Evolutionary conservation across 2,888 invertebrate species (phyloP).

Genomic region (Xylota sylvarum): DNA sequence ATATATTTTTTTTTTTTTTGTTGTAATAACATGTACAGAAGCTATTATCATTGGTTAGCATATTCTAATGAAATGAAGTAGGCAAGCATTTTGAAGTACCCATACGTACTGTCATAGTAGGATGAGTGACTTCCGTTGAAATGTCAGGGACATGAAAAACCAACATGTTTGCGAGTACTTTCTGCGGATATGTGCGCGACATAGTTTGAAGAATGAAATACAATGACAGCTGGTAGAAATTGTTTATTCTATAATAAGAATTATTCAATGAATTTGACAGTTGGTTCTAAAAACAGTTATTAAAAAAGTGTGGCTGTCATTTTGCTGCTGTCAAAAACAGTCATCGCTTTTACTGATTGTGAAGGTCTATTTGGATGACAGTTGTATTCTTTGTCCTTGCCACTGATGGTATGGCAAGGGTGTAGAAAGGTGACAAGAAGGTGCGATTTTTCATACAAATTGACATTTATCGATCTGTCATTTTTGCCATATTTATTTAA

Average conservation of each 20-base stretch:
- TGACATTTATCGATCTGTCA: too few relatives aligned
- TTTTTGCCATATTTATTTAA: too few relatives aligned
- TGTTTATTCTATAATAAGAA: neutral
- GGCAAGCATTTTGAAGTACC: conserved; percentile 4
- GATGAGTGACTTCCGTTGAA: conserved; percentile 6
- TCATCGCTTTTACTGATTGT: too few relatives aligned
- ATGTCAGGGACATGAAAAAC: conserved; percentile 8
- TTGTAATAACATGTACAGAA: conserved; percentile 23
- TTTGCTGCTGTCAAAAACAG: too few relatives aligned
- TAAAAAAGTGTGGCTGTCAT: too few relatives aligned
- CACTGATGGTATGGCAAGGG: too few relatives aligned
- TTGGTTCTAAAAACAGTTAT: neutral
- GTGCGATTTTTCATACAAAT: too few relatives aligned
- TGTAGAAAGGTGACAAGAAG: too few relatives aligned
- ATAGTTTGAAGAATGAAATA: neutral
- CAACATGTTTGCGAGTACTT: neutral
- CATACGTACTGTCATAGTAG: neutral
- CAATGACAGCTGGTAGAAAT: neutral
- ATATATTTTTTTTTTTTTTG: conserved; percentile 10
- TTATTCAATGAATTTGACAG: neutral
- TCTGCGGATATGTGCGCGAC: neutral
- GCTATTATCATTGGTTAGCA: conserved; percentile 41
- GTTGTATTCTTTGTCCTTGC: too few relatives aligned
- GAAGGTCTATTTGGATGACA: too few relatives aligned
- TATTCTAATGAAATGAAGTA: conserved; percentile 28